Base-by-base conservation (phyloP, 2,797 vertebrate species). In the Poecilia velifera region DNA sequence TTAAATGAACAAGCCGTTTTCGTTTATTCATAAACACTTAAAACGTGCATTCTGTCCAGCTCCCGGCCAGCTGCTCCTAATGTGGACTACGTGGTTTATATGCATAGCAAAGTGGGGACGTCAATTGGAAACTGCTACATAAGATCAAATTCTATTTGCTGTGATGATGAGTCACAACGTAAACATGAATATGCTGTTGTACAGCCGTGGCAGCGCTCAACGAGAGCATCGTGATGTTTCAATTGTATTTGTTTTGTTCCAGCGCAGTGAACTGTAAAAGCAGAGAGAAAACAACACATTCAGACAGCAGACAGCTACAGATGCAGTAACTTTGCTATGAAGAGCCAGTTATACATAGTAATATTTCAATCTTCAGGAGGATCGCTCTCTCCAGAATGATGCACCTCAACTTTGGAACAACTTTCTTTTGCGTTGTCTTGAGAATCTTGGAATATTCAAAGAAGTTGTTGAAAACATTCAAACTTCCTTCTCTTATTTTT, bases 1-100 rank as follows among this genome's bases (percentile, higher is more conserved):
- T 95, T 91, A 93, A 93, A 90, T 73, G 81, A 86, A 90, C 84
- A 90, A 76, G 86, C 87, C 36, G 6, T 76, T 77, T 20, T 45
- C 0, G 41, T 59, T 41, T 74, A 7, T n/a, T 28, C 31, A 20
- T 34, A 62, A 57, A 90, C 41, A 13, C 25, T 43, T 34, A 25
- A 25, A 18, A 3, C 20, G 73, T 43, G 73, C n/a, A 2, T 51
- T 51, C 28, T 31, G 41, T 53, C 34, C n/a, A 6, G 8, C 46
- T 53, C 20, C 12, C 16, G 14, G 53, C 22, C 34, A 53, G 25
- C 18, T 39, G 36, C 64, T 22, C 34, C 36, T 39, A 39, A 66
- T 6, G 7, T 70, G 39, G 31, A 2, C 7, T 34, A 41, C 5
- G 43, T 43, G 53, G 18, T 43, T 74, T 57, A 28, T 43, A 18